Percentiles rank a stretch among this genome's conserved stretches.
Evolutionary conservation across 2,888 invertebrate species (phyloP).

Genomic region (Pheosia gnoma): DNA sequence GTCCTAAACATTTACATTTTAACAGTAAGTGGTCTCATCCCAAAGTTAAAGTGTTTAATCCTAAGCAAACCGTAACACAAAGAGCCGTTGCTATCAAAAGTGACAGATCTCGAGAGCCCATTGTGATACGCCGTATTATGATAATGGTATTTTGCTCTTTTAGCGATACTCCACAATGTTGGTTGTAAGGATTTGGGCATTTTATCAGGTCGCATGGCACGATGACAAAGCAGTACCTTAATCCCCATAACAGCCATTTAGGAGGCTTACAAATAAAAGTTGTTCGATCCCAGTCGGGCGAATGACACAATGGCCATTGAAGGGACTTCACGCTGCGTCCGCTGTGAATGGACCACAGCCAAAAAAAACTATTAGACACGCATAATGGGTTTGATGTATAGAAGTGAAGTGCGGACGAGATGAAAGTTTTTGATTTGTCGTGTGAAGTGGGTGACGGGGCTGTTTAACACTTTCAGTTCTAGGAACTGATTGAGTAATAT

Average conservation of each 20-base stretch:
- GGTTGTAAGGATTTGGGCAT: conserved; percentile 56
- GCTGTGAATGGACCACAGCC: conserved; percentile 75
- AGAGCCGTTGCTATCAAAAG: conserved; percentile 61
- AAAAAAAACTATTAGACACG: conserved; percentile 82
- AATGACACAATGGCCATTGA: conserved; percentile 78
- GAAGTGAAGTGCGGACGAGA: conserved; percentile 56
- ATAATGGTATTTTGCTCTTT: conserved; percentile 55
- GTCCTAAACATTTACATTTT: conserved; percentile 39
- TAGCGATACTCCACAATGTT: conserved; percentile 39
- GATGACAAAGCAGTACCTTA: conserved; percentile 77
- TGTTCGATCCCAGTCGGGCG: conserved; percentile 63
- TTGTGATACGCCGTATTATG: conserved; percentile 53
- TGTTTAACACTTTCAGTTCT: conserved; percentile 19
- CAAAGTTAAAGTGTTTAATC: conserved; percentile 66
- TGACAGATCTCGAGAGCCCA: conserved; percentile 74
- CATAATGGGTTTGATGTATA: conserved; percentile 72
- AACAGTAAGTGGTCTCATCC: conserved; percentile 55
- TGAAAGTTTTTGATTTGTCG: conserved; percentile 61
- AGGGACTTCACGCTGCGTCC: conserved; percentile 76
- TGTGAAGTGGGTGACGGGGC: conserved; percentile 44
- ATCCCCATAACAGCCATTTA: conserved; percentile 82
- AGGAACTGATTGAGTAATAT: neutral
- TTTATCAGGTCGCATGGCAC: conserved; percentile 54
- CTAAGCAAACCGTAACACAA: conserved; percentile 67
- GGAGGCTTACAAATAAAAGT: conserved; percentile 81